These are phyloP conservation scores for Cephalopholis sonnerati DNA, from an alignment of 2,113 vertebrate species.

Conservation along the genomic window DNA sequence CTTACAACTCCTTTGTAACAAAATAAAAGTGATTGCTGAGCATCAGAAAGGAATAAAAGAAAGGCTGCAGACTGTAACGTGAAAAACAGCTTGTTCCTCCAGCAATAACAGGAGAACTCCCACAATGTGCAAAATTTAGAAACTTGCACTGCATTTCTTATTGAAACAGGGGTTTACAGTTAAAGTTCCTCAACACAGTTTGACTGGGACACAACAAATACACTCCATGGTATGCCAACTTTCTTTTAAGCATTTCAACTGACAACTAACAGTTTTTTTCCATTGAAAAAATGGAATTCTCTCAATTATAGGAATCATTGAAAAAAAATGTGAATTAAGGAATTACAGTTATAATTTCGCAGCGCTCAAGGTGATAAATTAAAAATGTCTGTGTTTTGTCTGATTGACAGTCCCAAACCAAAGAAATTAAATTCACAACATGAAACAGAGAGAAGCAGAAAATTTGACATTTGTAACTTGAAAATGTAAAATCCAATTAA, in stretches of 20 bases:
- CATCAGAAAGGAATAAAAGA: constrained; percentile 2
- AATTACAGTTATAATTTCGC: not conserved
- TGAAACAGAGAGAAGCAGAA: no score
- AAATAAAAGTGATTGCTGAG: constrained; percentile 35
- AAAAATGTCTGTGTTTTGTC: not conserved
- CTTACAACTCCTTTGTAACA: constrained; percentile 8
- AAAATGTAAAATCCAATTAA: no score
- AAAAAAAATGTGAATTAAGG: not conserved
- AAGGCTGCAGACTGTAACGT: not conserved
- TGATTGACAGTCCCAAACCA: not conserved
- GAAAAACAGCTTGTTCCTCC: not conserved
- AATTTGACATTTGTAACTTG: no score
- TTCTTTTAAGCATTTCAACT: no score
- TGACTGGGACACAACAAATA: not conserved
- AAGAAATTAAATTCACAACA: no score
- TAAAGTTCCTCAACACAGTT: not conserved
- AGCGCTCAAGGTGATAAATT: not conserved
- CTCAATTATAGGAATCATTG: not conserved
- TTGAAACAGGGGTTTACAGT: not conserved
- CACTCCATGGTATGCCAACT: not conserved
- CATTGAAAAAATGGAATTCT: no score
- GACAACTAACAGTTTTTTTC: no score
- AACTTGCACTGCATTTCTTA: not conserved
- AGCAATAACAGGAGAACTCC: not conserved
- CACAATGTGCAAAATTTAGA: constrained; percentile 10